phyloP scores from a whole-genome alignment of 1,140 invertebrate species.

The Drosophila quadrilineata region DNA sequence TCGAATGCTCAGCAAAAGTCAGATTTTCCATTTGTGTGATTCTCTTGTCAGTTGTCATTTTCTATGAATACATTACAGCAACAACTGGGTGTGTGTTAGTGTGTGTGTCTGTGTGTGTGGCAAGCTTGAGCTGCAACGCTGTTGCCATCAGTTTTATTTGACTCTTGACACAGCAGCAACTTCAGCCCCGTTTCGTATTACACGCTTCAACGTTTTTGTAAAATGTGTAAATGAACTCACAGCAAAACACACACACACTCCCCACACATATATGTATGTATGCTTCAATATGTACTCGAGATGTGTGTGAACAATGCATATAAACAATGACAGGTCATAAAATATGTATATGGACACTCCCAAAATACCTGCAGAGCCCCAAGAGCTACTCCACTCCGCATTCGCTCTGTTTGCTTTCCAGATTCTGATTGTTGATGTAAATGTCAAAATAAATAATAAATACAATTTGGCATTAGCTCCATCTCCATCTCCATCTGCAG shows the following conservation, averaged over 20 bases:
- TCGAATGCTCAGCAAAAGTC: conserved; percentile 42
- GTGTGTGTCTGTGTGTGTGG: conserved; percentile 2
- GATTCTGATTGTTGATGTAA: conserved; percentile 65
- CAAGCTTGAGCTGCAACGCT: conserved; percentile 27
- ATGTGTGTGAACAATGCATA: conserved; percentile 38
- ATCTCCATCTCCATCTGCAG: too few relatives aligned
- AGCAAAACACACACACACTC: conserved; percentile 23
- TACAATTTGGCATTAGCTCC: conserved; percentile 39
- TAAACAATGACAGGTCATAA: conserved; percentile 70
- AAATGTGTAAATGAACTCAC: conserved; percentile 76
- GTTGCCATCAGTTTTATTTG: conserved; percentile 53
- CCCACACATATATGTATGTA: too few relatives aligned
- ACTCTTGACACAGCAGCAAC: conserved; percentile 27
- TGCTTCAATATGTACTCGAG: too few relatives aligned
- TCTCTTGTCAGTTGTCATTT: conserved; percentile 74
- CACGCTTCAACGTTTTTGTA: conserved; percentile 67
- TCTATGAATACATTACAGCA: conserved; percentile 70
- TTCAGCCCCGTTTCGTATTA: conserved; percentile 50
- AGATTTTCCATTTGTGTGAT: conserved; percentile 71
- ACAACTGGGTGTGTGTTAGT: background rate
- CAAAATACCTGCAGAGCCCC: conserved; percentile 44
- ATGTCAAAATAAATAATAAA: conserved; percentile 75
- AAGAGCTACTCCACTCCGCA: conserved; percentile 7
- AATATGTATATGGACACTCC: conserved; percentile 65
- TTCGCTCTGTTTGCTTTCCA: conserved; percentile 35